A percentile compares a stretch with the other conserved stretches of the same genome.
These are phyloP conservation scores for Tetrax tetrax DNA, from an alignment of 2,113 vertebrate genomes.

Conservation along the genomic window DNA sequence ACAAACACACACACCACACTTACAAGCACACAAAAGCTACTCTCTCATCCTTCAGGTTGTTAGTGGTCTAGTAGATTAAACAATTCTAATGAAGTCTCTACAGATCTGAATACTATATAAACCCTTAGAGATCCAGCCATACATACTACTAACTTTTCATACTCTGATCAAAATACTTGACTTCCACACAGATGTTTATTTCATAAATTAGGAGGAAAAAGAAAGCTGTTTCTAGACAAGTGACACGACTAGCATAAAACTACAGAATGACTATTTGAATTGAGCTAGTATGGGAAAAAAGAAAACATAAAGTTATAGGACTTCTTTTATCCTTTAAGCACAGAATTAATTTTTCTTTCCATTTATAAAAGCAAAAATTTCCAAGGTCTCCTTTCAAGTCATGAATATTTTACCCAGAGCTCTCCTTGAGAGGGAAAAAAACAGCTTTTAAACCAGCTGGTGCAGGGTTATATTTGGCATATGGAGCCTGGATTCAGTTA, in stretches of 20 bases:
- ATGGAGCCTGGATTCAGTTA: constrained; percentile 73
- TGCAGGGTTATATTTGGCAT: constrained; percentile 75
- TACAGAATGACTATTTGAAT: not conserved
- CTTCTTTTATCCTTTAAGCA: not conserved
- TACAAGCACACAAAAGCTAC: not conserved
- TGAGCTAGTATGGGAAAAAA: not conserved
- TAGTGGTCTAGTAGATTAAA: not conserved
- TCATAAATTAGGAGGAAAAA: not conserved
- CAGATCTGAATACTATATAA: not conserved
- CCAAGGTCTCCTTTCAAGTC: constrained; percentile 61
- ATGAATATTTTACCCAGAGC: constrained; percentile 75
- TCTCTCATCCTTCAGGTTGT: not conserved
- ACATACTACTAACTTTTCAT: not conserved
- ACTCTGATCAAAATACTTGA: not conserved
- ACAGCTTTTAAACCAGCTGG: constrained; percentile 81
- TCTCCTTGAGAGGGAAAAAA: constrained; percentile 68
- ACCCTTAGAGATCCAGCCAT: not conserved
- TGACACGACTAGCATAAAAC: not conserved
- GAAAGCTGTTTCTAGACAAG: not conserved
- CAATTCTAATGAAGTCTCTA: not conserved
- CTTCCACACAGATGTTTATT: not conserved
- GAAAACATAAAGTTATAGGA: not conserved
- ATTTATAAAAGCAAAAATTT: constrained; percentile 54
- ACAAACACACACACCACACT: not conserved
- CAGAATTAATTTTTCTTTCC: constrained; percentile 28